Base-by-base conservation (phyloP, 2,113 vertebrate genomes). In the Macquaria ambigua region DNA sequence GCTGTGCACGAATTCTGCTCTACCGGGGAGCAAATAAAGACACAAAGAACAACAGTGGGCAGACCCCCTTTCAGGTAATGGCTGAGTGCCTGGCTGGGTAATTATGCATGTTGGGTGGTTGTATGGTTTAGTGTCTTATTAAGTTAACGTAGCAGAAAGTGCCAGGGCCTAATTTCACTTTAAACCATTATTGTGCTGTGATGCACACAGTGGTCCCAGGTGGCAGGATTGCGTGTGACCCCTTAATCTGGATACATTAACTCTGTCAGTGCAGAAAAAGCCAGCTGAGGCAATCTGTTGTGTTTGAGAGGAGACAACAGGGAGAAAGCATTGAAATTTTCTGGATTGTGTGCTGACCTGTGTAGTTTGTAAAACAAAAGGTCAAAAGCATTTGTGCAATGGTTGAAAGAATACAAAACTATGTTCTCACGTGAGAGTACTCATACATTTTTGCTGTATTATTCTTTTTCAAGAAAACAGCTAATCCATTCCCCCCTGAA, bases 1-100 rank as follows among this genome's bases (percentile, higher is more conserved):
- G 96, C 93, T 97, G 97, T 86, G 97, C 97, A 53, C 95, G 97
- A 41, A 97, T 98, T 83, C 95, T 98, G 25, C 96, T 98, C 8
- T 98, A 98, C 83, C 92, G 97, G 6, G 97, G 97, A 68, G 96
- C 97, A 39, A 97, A 95, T 83, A 98, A 98, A 90, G 97, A 97
- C 20, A 96, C 96, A 75, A 98, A 97, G 90, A 98, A 98, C 83
- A 97, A 97, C 94, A 96, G 94, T 2, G 97, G 97, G 16, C 97
- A 98, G 95, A 98, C 96, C 0, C 94, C 97, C 12, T 98, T 98
- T 89, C 97, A 98, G 97, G 97, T 98, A 85, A 89, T 73, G 46
- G 53, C 71, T 69, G 67, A 67, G 23, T 62, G 77, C 48, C 28
- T 72, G 69, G 53, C 77, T 82, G 79, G 50, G 59, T 83, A 66